These are phyloP conservation scores for Alsophila aescularia DNA, from an alignment of 2,888 invertebrate genomes.

Conservation along the genomic window DNA sequence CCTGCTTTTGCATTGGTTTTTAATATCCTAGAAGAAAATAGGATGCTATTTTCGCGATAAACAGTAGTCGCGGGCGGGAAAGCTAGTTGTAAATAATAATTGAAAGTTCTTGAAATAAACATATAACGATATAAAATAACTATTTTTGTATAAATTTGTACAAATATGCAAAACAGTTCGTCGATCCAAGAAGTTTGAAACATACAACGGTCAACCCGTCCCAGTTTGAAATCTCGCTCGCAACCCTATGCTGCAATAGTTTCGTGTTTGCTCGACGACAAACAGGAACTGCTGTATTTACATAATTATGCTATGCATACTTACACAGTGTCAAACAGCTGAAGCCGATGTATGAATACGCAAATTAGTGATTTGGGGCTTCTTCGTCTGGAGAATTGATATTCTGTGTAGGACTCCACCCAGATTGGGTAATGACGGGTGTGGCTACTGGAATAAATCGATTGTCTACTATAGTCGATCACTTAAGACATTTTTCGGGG, in stretches of 20 bases:
- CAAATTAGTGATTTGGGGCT: conserved; percentile 19
- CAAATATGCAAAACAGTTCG: background rate
- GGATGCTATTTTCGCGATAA: too few species aligned
- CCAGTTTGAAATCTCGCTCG: background rate
- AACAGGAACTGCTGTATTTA: conserved; percentile 37
- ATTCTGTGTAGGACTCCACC: background rate
- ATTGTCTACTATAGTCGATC: too few species aligned
- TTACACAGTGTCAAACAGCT: conserved; percentile 21
- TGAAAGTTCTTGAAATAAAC: too few species aligned
- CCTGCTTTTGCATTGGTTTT: too few species aligned
- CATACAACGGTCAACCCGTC: background rate
- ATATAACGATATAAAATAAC: too few species aligned
- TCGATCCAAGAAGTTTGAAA: background rate
- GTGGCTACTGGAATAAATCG: background rate
- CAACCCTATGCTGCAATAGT: conserved; percentile 25
- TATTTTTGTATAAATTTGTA: background rate
- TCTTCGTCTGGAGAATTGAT: conserved; percentile 7
- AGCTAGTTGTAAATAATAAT: too few species aligned
- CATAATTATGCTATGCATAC: conserved; percentile 42
- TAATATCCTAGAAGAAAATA: too few species aligned
- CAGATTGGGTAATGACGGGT: background rate
- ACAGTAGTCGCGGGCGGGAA: too few species aligned
- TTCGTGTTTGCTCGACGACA: conserved; percentile 30
- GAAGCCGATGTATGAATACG: conserved; percentile 16
- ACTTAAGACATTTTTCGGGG: too few species aligned